These are phyloP conservation scores for Sturnus vulgaris DNA, from an alignment of 2,113 vertebrate genomes.

Conservation along the genomic window DNA sequence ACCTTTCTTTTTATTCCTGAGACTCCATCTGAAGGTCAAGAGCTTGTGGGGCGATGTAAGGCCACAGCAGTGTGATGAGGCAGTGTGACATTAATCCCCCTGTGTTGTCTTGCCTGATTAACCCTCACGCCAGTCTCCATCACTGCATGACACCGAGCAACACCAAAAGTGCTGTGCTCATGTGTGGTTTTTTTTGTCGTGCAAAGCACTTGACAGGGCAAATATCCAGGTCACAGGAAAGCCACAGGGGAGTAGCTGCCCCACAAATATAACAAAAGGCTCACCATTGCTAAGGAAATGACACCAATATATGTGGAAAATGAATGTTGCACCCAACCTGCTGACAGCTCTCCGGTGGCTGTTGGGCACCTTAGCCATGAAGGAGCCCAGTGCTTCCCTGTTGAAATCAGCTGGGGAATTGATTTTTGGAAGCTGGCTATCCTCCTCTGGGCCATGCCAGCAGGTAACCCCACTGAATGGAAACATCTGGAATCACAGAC, in stretches of 20 bases:
- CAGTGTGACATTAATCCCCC: slow-evolving; percentile 45
- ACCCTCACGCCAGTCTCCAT: slow-evolving; percentile 36
- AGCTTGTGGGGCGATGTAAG: slow-evolving; percentile 53
- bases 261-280: not conserved
- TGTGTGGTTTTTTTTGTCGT: not conserved
- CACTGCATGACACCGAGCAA: slow-evolving; percentile 45
- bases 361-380: not conserved
- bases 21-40: slow-evolving; percentile 65
- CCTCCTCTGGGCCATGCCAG: not conserved
- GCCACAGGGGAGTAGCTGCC: not conserved
- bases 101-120: slow-evolving; percentile 67
- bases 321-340: not conserved
- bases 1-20: slow-evolving; percentile 78
- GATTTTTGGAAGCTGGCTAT: not conserved
- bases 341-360: not conserved
- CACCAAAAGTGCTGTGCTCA: not conserved
- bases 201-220: slow-evolving; percentile 13
- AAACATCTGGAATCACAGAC: not conserved
- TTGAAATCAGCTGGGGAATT: not conserved
- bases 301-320: not conserved
- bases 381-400: not conserved
- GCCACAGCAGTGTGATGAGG: slow-evolving; percentile 23
- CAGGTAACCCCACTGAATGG: not conserved
- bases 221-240: not conserved
- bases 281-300: not conserved